Percentiles rank a stretch among this genome's conserved stretches.
These are phyloP conservation scores for Hippoglossus stenolepis DNA, from an alignment of 2,113 vertebrate genomes.

Conservation along the genomic window DNA sequence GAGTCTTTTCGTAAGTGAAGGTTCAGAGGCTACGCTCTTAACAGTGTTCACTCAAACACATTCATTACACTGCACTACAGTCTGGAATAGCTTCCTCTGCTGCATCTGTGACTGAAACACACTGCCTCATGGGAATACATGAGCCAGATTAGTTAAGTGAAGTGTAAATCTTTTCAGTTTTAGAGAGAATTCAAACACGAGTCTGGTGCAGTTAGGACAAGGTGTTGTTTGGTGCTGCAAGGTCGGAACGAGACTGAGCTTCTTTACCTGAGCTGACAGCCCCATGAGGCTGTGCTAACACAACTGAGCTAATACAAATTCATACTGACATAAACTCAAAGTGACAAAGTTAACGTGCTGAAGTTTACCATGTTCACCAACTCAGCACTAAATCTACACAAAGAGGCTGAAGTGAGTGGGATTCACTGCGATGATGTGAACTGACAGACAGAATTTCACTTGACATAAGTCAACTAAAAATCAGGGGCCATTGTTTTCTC, in stretches of 20 bases:
- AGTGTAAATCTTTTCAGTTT: neutral
- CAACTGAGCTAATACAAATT: neutral
- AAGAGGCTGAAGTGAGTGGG: no score
- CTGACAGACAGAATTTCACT: neutral
- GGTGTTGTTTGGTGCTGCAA: no score
- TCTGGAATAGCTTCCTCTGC: neutral
- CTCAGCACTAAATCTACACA: neutral
- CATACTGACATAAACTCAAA: neutral
- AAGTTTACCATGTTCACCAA: neutral
- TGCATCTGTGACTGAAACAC: neutral
- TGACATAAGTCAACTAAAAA: neutral
- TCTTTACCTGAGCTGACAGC: no score
- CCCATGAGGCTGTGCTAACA: neutral
- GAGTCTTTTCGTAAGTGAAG: neutral
- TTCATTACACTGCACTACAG: neutral
- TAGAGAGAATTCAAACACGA: no score
- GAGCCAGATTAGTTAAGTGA: neutral
- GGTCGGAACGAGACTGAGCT: no score
- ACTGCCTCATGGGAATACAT: neutral
- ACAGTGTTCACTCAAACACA: neutral
- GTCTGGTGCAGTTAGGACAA: no score
- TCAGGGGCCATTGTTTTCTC: neutral
- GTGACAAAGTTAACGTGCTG: neutral
- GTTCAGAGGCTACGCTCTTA: neutral
- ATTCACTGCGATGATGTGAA: no score